A percentile compares a stretch with the other conserved stretches of the same genome.
Evolutionary conservation across 2,113 vertebrate species (phyloP).

Genomic region (Asarcornis scutulata): DNA sequence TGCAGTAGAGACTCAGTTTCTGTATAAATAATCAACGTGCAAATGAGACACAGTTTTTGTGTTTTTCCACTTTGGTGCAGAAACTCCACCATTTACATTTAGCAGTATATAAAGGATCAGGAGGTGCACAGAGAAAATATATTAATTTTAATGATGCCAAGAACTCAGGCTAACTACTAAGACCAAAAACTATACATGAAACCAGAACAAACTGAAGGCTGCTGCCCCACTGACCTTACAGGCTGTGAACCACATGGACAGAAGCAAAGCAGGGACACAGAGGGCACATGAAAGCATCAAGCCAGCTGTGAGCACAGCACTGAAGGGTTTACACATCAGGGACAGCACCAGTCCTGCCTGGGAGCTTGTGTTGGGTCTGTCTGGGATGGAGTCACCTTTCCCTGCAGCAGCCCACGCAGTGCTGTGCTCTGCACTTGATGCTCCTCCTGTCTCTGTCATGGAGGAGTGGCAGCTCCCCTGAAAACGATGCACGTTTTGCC

Average conservation of each 20-base stretch:
- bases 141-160: no score
- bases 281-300: fast-evolving
- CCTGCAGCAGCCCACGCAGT: no score
- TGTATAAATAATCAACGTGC: no score
- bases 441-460: background rate
- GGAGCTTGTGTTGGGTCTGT: background rate
- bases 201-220: background rate
- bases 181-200: fast-evolving
- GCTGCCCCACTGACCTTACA: fast-evolving
- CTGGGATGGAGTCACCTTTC: no score
- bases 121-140: background rate
- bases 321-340: fast-evolving
- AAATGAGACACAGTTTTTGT: no score
- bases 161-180: background rate
- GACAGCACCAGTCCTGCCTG: fast-evolving
- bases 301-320: fast-evolving
- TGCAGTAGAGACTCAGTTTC: fast-evolving
- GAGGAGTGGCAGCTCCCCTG: background rate
- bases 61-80: fast-evolving
- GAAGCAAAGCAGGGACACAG: fast-evolving
- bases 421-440: no score
- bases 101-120: fast-evolving
- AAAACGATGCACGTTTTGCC: background rate
- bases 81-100: background rate
- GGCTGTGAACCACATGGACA: fast-evolving